These are phyloP conservation scores for Mola mola DNA, from an alignment of 2,113 vertebrate species.

Conservation along the genomic window DNA sequence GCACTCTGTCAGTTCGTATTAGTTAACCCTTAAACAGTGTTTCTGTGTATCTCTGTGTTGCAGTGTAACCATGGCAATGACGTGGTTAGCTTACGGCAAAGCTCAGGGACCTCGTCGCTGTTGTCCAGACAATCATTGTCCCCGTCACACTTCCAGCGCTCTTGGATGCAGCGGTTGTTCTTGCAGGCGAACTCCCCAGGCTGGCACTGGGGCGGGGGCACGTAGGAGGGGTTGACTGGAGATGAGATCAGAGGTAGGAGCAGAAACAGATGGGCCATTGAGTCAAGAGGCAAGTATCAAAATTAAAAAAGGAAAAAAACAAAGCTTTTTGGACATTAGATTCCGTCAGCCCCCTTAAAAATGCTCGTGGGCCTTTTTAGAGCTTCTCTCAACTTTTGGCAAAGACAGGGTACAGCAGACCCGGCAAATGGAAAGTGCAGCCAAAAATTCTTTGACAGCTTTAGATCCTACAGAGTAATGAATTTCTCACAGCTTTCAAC, in stretches of 20 bases:
- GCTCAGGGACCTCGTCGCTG: conserved; percentile 93
- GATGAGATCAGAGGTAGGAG: conserved; percentile 45
- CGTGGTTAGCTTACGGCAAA: conserved; percentile 88
- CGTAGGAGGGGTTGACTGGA: conserved; percentile 94
- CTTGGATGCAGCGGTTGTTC: conserved; percentile 98
- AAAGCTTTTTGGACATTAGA: conserved; percentile 32
- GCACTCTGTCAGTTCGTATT: conserved; percentile 22
- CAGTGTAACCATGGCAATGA: conserved; percentile 60
- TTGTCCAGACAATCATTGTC: conserved; percentile 99
- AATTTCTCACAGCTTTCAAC: conserved; percentile 36
- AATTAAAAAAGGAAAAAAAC: too few relatives aligned
- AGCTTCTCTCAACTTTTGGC: conserved; percentile 15
- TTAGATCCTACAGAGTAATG: conserved; percentile 24
- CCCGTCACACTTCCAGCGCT: conserved; percentile 97
- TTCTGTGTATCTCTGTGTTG: conserved; percentile 59
- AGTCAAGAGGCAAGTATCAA: conserved; percentile 18
- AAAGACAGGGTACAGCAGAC: neutral
- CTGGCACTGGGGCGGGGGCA: conserved; percentile 96
- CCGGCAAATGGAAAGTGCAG: conserved; percentile 23
- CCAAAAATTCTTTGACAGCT: conserved; percentile 18
- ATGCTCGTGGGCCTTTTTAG: conserved; percentile 19
- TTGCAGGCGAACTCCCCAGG: conserved; percentile 95
- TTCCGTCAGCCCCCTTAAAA: conserved; percentile 33
- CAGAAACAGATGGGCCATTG: conserved; percentile 50
- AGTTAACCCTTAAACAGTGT: conserved; percentile 27